A percentile compares a stretch with the other conserved stretches of the same genome.
These are phyloP conservation scores for Ramphastos sulfuratus DNA, from an alignment of 2,113 vertebrate genomes.

Conservation along the genomic window DNA sequence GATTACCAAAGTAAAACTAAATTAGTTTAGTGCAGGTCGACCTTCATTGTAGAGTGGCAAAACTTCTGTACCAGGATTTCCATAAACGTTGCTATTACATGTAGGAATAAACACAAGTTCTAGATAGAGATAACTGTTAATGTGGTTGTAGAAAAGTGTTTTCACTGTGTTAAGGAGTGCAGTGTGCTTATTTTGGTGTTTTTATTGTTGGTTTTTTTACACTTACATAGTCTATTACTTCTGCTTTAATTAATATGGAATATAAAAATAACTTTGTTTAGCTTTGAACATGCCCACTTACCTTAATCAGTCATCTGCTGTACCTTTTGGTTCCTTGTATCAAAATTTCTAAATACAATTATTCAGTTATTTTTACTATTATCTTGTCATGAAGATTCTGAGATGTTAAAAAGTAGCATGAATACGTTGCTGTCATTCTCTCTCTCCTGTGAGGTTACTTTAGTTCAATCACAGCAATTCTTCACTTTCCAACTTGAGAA, in stretches of 20 bases:
- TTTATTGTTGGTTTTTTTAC: background rate
- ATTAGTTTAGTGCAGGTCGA: background rate
- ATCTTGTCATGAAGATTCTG: background rate
- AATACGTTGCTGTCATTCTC: background rate
- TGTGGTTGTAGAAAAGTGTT: background rate
- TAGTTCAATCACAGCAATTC: background rate
- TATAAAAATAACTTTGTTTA: background rate
- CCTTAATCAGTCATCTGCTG: background rate
- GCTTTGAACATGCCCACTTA: background rate
- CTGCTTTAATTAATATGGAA: background rate
- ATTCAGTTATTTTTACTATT: background rate
- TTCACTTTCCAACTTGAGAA: background rate
- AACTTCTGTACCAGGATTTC: background rate
- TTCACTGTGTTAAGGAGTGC: background rate
- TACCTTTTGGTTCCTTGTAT: background rate
- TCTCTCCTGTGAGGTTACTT: background rate
- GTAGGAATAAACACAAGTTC: background rate
- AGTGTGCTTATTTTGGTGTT: background rate
- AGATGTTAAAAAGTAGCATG: background rate
- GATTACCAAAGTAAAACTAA: background rate
- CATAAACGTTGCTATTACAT: background rate
- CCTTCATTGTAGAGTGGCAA: background rate
- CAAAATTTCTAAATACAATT: background rate
- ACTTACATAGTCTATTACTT: background rate
- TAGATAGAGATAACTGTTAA: background rate